Evolutionary conservation across 1,140 invertebrate species (phyloP).

Genomic region (Batillaria attramentaria): DNA sequence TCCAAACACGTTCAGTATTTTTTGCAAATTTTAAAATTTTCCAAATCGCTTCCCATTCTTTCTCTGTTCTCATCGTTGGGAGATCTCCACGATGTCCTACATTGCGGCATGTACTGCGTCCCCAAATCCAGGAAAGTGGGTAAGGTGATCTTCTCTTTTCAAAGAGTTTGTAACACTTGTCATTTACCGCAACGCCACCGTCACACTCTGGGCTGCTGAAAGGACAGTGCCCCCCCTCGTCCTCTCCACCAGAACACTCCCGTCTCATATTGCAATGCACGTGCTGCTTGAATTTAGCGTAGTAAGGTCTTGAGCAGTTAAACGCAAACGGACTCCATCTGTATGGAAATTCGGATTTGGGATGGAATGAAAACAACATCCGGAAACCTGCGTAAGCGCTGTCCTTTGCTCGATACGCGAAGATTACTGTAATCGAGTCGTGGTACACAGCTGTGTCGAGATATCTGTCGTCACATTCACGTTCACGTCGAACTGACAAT

Average conservation of each 20-base stretch:
- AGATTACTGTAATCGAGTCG: not conserved
- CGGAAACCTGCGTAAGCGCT: not conserved
- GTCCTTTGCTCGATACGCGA: not conserved
- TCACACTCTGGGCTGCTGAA: slow-evolving; percentile 19
- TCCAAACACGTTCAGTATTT: not conserved
- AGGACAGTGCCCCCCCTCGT: slow-evolving; percentile 16
- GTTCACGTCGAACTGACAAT: not conserved
- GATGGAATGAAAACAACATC: slow-evolving; percentile 1
- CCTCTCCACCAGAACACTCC: slow-evolving; percentile 8
- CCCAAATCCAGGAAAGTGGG: too few species aligned
- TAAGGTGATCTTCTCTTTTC: not conserved
- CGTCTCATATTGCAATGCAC: slow-evolving; percentile 9
- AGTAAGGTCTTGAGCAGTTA: not conserved
- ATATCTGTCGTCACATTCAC: too few species aligned
- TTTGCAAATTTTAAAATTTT: not conserved
- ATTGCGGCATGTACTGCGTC: not conserved
- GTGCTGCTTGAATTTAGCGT: not conserved
- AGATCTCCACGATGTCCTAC: not conserved
- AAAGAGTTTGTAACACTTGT: not conserved
- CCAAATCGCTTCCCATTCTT: not conserved
- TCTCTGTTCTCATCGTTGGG: slow-evolving; percentile 6
- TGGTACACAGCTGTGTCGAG: not conserved
- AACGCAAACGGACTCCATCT: not conserved
- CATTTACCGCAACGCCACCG: not conserved
- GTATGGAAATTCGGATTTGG: not conserved